These are phyloP conservation scores for Toxotes lorentzi DNA, from an alignment of 2,797 vertebrate species.

Conservation along the genomic window DNA sequence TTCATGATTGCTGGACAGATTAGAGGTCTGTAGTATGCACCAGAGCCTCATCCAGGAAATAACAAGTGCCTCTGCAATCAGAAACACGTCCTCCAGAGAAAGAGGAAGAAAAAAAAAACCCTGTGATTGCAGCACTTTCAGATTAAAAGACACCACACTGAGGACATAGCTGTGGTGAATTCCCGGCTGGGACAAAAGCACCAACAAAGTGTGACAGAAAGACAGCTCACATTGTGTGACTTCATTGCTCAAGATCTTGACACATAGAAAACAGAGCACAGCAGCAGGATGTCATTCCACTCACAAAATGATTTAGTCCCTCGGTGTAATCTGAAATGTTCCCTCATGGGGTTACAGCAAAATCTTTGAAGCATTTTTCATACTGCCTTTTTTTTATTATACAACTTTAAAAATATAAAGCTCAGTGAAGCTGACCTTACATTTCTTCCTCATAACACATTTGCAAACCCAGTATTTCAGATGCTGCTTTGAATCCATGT, in stretches of 20 bases:
- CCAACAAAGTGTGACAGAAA: conserved; percentile 27
- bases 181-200: conserved; percentile 50
- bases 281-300: conserved; percentile 20
- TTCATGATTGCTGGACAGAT: conserved; percentile 72
- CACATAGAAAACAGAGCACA: neutral
- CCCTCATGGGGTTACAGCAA: neutral
- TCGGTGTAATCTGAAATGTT: neutral
- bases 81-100: conserved; percentile 52
- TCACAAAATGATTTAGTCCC: neutral
- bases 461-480: neutral
- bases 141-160: conserved; percentile 65
- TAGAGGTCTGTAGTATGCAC: conserved; percentile 71
- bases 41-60: conserved; percentile 65
- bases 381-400: neutral
- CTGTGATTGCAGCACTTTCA: conserved; percentile 69
- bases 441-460: neutral
- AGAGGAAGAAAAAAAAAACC: conserved; percentile 1
- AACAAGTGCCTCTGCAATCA: conserved; percentile 79
- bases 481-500: neutral
- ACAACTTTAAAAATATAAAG: neutral
- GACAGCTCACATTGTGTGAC: conserved; percentile 42
- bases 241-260: conserved; percentile 22
- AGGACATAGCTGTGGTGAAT: conserved; percentile 48
- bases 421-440: neutral
- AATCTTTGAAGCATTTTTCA: neutral